Base-by-base conservation (phyloP, 2,113 vertebrate genomes). In the Lates calcarifer region DNA sequence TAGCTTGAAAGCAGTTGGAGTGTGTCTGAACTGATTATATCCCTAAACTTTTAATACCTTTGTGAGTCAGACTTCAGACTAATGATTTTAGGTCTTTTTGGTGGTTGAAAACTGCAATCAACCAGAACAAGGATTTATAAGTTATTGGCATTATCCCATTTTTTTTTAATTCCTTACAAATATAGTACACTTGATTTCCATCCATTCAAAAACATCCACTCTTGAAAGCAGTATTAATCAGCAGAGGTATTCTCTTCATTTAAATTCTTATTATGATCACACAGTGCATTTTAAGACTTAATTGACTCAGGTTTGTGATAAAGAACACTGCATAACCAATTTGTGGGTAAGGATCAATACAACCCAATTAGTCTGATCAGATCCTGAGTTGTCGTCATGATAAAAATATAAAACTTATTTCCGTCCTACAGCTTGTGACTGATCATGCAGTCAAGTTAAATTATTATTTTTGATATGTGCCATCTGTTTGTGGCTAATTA, bases 401-500 rank as follows among this genome's bases (percentile, higher is more conserved):
- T 60, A 39, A 15, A 15, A 70, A 63, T 77, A 39, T 37, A 79
- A 74, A 72, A 64, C n/a, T 13, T 74, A 66, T 60, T 68, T 77
- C 53, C 22, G 47, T 55, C 69, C n/a, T 56, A 20, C 29, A 74
- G 53, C 58, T 74, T 79, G n/a, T 64, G 64, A 72, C 65, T 78
- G 29, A 87, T 86, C 57, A 79, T 51, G 72, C 60, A 60, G 65
- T 69, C 73, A 60, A 64, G 67, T 82, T 77, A 56, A 73, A 85
- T 76, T 29, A 74, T 63, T 61, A 68, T 68, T 84, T 88, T 68
- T 86, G 33, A 87, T 88, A 72, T 7, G 47, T 74, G 70, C 82
- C 80, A 92, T 92, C 85, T 84, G 87, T 72, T 79, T 64, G 28
- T 9, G 18, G 24, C 70, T 79, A 85, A 91, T 92, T 87, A 85